Evolutionary conservation across 2,113 vertebrate species (phyloP).

Genomic region (Hydrolagus affinis): DNA sequence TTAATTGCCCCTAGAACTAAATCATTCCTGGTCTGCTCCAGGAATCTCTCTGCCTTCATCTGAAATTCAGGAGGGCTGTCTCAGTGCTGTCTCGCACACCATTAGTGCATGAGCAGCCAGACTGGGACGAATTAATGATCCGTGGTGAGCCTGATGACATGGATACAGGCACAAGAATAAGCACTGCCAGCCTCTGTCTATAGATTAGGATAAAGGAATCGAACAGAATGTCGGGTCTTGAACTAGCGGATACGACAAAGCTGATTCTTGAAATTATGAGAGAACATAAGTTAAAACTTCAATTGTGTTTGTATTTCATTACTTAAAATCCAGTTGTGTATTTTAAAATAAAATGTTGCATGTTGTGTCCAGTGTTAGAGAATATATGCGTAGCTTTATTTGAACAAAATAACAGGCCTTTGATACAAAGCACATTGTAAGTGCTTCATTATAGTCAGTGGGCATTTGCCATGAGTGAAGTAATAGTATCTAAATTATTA

Average conservation of each 20-base stretch:
- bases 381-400: too few relatives aligned
- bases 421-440: neutral
- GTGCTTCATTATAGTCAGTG: neutral
- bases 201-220: neutral
- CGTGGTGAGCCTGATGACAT: constrained; percentile 35
- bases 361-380: too few relatives aligned
- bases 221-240: neutral
- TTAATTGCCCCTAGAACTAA: constrained; percentile 50
- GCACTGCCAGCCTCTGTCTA: constrained; percentile 3
- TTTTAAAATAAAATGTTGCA: too few relatives aligned
- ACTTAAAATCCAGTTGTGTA: too few relatives aligned
- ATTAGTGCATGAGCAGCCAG: constrained; percentile 33
- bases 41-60: constrained; percentile 43
- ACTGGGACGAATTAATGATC: constrained; percentile 38
- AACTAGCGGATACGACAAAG: neutral
- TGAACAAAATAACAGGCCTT: neutral
- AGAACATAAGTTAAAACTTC: neutral
- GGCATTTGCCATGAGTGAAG: neutral
- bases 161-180: constrained; percentile 36
- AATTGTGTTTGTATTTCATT: too few relatives aligned
- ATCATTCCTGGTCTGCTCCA: constrained; percentile 38
- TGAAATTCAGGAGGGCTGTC: constrained; percentile 36
- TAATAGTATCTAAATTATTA: neutral
- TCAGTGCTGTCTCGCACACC: constrained; percentile 35
- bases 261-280: neutral